Evolutionary conservation across 30 jellyfish, hydroid and myxozoan genomes (phyloP), one percentile per base, ranked within the genome.

Genomic region (Phacellophora camtschatica): DNA sequence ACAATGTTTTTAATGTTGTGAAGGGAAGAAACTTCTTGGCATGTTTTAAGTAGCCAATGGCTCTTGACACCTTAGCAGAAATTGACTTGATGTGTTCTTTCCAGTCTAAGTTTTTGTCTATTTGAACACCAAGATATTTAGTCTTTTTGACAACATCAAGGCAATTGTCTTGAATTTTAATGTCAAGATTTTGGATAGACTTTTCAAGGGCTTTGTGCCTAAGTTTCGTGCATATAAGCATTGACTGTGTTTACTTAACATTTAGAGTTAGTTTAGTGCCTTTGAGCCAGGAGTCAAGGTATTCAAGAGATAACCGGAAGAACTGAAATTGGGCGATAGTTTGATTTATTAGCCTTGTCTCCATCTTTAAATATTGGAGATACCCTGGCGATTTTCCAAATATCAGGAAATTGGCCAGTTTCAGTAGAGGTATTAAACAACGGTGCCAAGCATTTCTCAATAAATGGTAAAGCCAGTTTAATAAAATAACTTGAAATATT

Each of bases 181-280:
- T 68, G 45, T 9, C 11, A 62, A 20, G 7, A 7, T 7, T 12
- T 62, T 12, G 12, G 20, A 5, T 33, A 6, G 76, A 27, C 23
- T 33, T 62, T 28, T 27, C 57, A 62, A n/a, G 61, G 28, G 23
- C 55, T 28, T 15, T 62, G 7, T 62, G 55, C 61, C 28, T 62
- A 9, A 5, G 67, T 35, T n/a, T 19, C 2, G 8, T 36, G 18
- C 15, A 5, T 6, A 37, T 48, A 4, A 65, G 33, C 71, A 68
- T 42, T 6, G 83, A 66, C 24, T 68, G 66, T 4, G 83, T 41
- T 68, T 68, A 20, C 66, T 36, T 41, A 4, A 30, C 67, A 43
- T 70, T 70, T 5, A 8, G 35, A 20, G 84, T 30, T 2, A 70
- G 63, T 70, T 70, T 70, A 23, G 12, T 45, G 13, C 84, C 72